Evolutionary conservation across 2,888 invertebrate genomes (phyloP).

Genomic region (Melanargia galathea): DNA sequence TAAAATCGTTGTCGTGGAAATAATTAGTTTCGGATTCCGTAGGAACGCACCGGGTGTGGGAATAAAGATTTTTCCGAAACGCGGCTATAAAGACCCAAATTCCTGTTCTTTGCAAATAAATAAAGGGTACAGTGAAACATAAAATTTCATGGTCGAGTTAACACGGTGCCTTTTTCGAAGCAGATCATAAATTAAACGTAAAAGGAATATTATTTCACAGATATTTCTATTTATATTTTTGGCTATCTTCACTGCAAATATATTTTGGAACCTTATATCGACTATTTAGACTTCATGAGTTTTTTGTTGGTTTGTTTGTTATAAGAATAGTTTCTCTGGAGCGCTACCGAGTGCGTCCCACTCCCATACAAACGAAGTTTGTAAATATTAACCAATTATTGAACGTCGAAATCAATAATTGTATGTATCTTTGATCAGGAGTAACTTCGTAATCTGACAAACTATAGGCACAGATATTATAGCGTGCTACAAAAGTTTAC

Average conservation of each 20-base stretch:
- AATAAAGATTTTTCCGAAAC: conserved; percentile 77
- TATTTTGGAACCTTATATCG: no score
- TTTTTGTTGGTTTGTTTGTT: no score
- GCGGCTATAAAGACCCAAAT: conserved; percentile 73
- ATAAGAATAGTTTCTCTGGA: no score
- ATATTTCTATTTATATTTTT: neutral
- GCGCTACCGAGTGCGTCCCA: no score
- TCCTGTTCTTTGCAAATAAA: conserved; percentile 74
- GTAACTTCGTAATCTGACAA: no score
- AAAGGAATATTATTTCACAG: neutral
- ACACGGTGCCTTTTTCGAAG: conserved; percentile 83
- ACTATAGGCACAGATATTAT: no score
- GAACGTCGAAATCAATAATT: no score
- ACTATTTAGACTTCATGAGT: no score
- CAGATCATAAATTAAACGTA: neutral
- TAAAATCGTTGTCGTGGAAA: conserved; percentile 37
- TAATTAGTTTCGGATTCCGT: conserved; percentile 52
- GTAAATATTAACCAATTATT: no score
- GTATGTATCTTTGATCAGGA: no score
- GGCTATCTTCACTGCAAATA: neutral
- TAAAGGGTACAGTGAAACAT: conserved; percentile 77
- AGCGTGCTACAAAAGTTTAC: no score
- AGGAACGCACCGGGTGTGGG: conserved; percentile 55
- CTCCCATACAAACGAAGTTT: no score
- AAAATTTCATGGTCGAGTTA: conserved; percentile 80